Percentiles rank a stretch among this genome's conserved stretches.
Conservation (phyloP, 2,888 invertebrate species). For the Eudasyphora cyanicolor region DNA sequence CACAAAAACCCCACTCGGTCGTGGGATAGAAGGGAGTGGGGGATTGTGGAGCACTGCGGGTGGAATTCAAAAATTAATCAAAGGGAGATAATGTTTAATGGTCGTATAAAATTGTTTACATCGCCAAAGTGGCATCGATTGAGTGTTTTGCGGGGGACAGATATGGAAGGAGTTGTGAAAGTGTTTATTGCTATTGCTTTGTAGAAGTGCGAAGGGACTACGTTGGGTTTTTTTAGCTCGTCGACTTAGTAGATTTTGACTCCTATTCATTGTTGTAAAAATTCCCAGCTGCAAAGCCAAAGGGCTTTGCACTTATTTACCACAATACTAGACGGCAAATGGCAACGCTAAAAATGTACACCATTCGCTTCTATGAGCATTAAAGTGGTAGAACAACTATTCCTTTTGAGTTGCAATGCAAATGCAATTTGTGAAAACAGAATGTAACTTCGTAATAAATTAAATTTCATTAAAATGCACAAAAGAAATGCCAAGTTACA, state of each 20-base stretch:
- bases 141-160: neutral
- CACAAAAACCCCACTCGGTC: neutral
- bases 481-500: neutral
- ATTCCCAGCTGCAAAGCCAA: no score
- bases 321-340: no score
- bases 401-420: neutral
- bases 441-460: neutral
- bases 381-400: neutral
- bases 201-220: no score
- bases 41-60: neutral
- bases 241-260: no score
- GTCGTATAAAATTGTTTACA: neutral
- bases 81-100: constrained; percentile 17
- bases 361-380: neutral
- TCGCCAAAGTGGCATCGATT: neutral
- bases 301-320: no score
- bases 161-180: neutral
- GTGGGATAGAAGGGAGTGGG: neutral
- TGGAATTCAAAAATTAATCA: neutral
- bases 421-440: neutral
- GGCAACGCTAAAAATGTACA: neutral
- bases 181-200: neutral
- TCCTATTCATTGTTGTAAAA: no score
- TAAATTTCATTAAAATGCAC: neutral
- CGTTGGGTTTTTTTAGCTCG: no score